A percentile compares a stretch with the other conserved stretches of the same genome.
These are phyloP conservation scores for Hirtodrosophila histrioides DNA, from an alignment of 2,888 invertebrate genomes.

Conservation along the genomic window DNA sequence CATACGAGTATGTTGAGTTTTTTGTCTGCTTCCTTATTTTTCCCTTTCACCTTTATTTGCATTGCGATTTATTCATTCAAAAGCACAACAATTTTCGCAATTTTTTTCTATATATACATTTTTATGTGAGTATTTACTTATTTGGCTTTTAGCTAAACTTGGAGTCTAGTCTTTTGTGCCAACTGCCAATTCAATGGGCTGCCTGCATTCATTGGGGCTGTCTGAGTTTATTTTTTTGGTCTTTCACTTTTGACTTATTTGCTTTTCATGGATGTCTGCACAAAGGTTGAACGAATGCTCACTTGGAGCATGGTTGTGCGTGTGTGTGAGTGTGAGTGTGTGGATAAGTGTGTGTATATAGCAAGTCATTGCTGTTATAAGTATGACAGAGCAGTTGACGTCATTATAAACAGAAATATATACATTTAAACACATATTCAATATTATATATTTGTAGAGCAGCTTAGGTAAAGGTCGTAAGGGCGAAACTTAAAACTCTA, in stretches of 20 bases:
- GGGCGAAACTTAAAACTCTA: slow-evolving; percentile 13
- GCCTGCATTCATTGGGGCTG: slow-evolving; percentile 62
- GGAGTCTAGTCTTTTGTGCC: slow-evolving; percentile 71
- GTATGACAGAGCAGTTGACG: slow-evolving; percentile 45
- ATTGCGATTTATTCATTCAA: slow-evolving; percentile 66
- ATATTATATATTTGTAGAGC: slow-evolving; percentile 24
- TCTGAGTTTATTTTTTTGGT: slow-evolving; percentile 50
- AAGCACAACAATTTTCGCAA: slow-evolving; percentile 62
- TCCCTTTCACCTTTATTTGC: slow-evolving; percentile 68
- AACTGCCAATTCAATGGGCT: slow-evolving; percentile 69
- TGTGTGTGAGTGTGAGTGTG: slow-evolving; percentile 3
- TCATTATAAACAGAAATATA: slow-evolving; percentile 56
- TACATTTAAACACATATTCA: slow-evolving; percentile 17
- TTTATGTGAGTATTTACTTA: slow-evolving; percentile 45
- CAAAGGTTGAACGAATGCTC: slow-evolving; percentile 44
- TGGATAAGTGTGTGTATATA: slow-evolving; percentile 7
- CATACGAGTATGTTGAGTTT: slow-evolving; percentile 19
- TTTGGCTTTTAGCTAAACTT: slow-evolving; percentile 76
- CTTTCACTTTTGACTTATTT: slow-evolving; percentile 57
- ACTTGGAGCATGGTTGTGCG: slow-evolving; percentile 22
- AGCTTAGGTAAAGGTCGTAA: slow-evolving; percentile 8
- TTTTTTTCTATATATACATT: slow-evolving; percentile 16
- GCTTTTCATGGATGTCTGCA: slow-evolving; percentile 43
- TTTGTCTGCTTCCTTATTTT: slow-evolving; percentile 26
- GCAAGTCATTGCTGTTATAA: slow-evolving; percentile 47